Base-by-base conservation (phyloP, 2,888 invertebrate genomes). In the Drosophila tanythrix region DNA sequence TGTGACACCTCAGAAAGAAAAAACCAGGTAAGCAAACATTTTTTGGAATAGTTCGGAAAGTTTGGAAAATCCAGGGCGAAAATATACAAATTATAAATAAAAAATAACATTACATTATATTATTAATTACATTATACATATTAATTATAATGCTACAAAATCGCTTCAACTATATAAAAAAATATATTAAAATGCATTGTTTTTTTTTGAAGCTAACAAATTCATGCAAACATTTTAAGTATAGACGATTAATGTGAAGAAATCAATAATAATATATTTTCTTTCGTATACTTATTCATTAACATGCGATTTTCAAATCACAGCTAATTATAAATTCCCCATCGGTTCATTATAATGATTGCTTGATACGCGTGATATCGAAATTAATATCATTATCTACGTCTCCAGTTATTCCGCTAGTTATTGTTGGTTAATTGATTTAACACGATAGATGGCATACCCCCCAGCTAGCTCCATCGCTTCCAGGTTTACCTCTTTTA, bases 391-490 rank as follows among this genome's bases (percentile, higher is more conserved):
- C 18, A 71, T 70, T 58, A 64, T 48, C 36, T 13, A 48, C 13
- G n/a, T 57, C 25, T 51, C n/a, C n/a, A 50, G n/a, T 38, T 36
- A 48, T 52, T 62, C 64, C 48, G 50, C 15, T 52, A 43, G 51
- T 38, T 8, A 4, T 52, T 55, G n/a, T 46, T 64, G 53, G 3
- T 57, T 66, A 76, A 76, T 79, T 59, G 59, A 53, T 62, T 67
- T 35, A 36, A 40, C 36, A 52, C 51, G 40, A 52, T 25, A 6
- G 21, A 18, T 38, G 56, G 27, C 55, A 52, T 29, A 25, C 29
- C 35, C 46, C 2, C 29, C 27, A 48, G 27, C 3, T 55, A 48
- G 27, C 3, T 55, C 21, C 21, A 6, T 5, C 21, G 18, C 4
- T 31, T 52, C 59, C 51, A 38, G 43, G 48, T 69, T 51, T 40